phyloP scores from a whole-genome alignment of 2,888 invertebrate genomes.

The Andrena dorsata region DNA sequence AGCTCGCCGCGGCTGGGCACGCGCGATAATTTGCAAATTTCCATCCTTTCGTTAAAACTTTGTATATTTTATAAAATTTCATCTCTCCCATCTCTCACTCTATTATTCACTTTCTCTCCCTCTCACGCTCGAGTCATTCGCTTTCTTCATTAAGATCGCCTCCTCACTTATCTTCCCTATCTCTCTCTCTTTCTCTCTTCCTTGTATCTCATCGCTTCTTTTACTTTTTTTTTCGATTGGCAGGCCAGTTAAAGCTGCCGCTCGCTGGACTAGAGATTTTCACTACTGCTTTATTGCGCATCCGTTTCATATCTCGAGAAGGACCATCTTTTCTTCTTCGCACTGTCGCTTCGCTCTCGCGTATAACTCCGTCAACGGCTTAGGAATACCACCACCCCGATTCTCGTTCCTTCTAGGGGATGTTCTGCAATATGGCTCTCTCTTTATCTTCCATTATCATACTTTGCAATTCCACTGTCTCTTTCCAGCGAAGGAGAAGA shows the following conservation, averaged over 20 bases:
- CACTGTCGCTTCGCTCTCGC: conserved; percentile 19
- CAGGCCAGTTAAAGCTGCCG: conserved; percentile 81
- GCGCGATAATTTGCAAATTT: conserved; percentile 68
- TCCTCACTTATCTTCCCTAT: conserved; percentile 22
- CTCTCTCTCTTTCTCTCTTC: conserved; percentile 24
- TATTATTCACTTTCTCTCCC: conserved; percentile 5
- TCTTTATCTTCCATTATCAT: conserved; percentile 20
- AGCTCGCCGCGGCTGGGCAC: conserved; percentile 46
- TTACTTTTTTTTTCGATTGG: conserved; percentile 81
- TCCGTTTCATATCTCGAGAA: conserved; percentile 56
- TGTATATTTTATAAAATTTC: conserved; percentile 64
- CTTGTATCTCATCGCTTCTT: conserved; percentile 61
- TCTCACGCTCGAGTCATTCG: conserved; percentile 19
- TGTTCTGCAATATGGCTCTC: not conserved
- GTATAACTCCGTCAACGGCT: conserved; percentile 12
- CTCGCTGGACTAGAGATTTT: conserved; percentile 85
- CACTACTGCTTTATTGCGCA: conserved; percentile 81
- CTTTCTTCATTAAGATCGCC: conserved; percentile 47
- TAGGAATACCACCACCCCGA: conserved; percentile 36
- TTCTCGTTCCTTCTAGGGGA: not conserved
- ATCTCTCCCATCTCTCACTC: conserved; percentile 20
- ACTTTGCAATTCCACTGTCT: conserved; percentile 19
- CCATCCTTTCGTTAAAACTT: conserved; percentile 48
- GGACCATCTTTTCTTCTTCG: conserved; percentile 23
- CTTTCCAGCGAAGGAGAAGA: conserved; percentile 4